Evolutionary conservation across 2,888 invertebrate species (phyloP), one percentile per base, ranked within the genome.

Genomic region (Xylocampa areola): DNA sequence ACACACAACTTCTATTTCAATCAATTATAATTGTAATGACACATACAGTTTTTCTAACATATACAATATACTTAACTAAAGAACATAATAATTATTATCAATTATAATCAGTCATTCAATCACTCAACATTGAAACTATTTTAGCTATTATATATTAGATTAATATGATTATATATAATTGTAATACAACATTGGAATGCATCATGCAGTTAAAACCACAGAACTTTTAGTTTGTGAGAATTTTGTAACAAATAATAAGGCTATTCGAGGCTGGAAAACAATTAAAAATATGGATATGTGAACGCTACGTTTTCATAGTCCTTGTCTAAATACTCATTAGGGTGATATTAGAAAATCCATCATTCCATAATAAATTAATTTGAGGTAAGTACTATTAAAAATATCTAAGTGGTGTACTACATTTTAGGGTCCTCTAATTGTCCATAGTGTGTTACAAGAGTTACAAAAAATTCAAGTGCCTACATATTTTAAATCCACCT

Each of bases 61-160:
- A 41, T 67, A 70, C 69, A 67, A 60, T 66, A 72, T 37, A 58
- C 47, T 33, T 63, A 72, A 65, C 51, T 70, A 68, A 69, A 75
- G 68, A 77, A 76, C 73, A 73, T 68, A n/a, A n/a, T n/a, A n/a
- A n/a, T n/a, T n/a, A 69, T 54, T 77, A 73, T 68, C 60, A 63
- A 70, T 53, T 71, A 74, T 60, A 73, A 76, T 83, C 83, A 82
- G 82, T 83, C 83, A 79, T 70, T 74, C 76, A 76, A 76, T 76
- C 77, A 73, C 64, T 73, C 73, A 53, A 45, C 48, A 53, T 70
- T 67, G 55, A 62, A 50, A 23, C 48, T 53, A 50, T 13, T 13
- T 48, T 33, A 59, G 32, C 13, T 60, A 44, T 0, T 11, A 25
- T 33, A 51, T 35, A 64, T 54, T 63, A 43, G 13, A 40, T 62